Evolutionary conservation across 30 jellyfish, hydroid and myxozoan genomes (phyloP).

Genomic region (Sanderia malayensis): DNA sequence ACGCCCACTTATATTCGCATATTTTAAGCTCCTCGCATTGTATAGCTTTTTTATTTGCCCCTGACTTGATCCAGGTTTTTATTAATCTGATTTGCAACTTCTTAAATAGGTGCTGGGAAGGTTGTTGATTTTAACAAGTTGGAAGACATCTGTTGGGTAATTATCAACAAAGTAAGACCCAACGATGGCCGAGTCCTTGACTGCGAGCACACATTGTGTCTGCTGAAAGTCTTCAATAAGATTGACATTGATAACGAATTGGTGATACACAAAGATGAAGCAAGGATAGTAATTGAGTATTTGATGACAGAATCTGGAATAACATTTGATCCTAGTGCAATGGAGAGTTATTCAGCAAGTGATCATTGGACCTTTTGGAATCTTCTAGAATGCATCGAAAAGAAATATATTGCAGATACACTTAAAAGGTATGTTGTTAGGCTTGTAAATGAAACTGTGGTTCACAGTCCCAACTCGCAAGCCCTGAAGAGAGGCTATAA

Average conservation of each 20-base stretch:
- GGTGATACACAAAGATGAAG: conserved; percentile 81
- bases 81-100: too few relatives aligned
- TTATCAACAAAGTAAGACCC: conserved; percentile 52
- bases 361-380: conserved; percentile 82
- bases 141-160: conserved; percentile 81
- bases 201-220: conserved; percentile 63
- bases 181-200: conserved; percentile 45
- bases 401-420: conserved; percentile 52
- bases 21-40: too few relatives aligned
- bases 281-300: conserved; percentile 38
- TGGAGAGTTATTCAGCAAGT: conserved; percentile 54
- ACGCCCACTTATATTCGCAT: too few relatives aligned
- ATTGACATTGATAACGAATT: conserved; percentile 63
- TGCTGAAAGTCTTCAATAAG: conserved; percentile 78
- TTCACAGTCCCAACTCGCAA: too few relatives aligned
- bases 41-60: too few relatives aligned
- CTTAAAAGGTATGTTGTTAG: conserved; percentile 61
- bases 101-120: conserved; percentile 42
- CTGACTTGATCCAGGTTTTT: too few relatives aligned
- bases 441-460: background rate
- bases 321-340: conserved; percentile 91
- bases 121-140: conserved; percentile 40
- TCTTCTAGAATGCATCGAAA: conserved; percentile 80
- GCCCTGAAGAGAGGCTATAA: too few relatives aligned
- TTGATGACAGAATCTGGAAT: conserved; percentile 90